A percentile compares a stretch with the other conserved stretches of the same genome.
Conservation (phyloP, 2,888 invertebrate species). For the Lasioglossum marginatum region DNA sequence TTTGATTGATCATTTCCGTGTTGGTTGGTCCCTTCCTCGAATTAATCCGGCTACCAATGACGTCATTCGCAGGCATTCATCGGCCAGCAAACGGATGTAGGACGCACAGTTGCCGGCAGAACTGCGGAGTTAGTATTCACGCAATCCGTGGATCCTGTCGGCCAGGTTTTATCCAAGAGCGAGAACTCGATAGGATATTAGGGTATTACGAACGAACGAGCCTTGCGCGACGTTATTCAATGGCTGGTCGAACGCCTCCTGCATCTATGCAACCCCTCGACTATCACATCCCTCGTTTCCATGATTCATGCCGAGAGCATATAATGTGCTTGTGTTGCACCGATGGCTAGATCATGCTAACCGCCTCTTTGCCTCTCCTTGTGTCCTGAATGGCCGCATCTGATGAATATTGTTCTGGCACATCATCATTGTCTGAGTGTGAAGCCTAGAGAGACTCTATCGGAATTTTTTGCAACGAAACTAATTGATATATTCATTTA, state of each 20-base stretch:
- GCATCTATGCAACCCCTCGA: slow-evolving; percentile 31
- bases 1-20: neutral
- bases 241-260: slow-evolving; percentile 21
- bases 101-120: slow-evolving; percentile 34
- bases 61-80: slow-evolving; percentile 41
- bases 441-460: neutral
- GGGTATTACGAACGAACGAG: slow-evolving; percentile 57
- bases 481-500: neutral
- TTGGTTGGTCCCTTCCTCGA: neutral
- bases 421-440: neutral
- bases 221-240: slow-evolving; percentile 44
- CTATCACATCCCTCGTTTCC: slow-evolving; percentile 32
- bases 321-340: slow-evolving; percentile 38
- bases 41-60: slow-evolving; percentile 20
- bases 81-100: slow-evolving; percentile 33
- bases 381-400: neutral
- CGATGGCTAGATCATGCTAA: slow-evolving; percentile 11
- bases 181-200: slow-evolving; percentile 56
- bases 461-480: neutral
- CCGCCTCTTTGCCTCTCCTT: neutral
- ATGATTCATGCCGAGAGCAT: slow-evolving; percentile 26
- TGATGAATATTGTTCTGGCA: neutral
- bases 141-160: slow-evolving; percentile 29
- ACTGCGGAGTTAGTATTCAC: slow-evolving; percentile 35
- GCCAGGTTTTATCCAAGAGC: slow-evolving; percentile 43